Evolutionary conservation across 2,797 vertebrate genomes (phyloP), one percentile per base, ranked within the genome.

Genomic region (Pseudotriccus pelzelni): DNA sequence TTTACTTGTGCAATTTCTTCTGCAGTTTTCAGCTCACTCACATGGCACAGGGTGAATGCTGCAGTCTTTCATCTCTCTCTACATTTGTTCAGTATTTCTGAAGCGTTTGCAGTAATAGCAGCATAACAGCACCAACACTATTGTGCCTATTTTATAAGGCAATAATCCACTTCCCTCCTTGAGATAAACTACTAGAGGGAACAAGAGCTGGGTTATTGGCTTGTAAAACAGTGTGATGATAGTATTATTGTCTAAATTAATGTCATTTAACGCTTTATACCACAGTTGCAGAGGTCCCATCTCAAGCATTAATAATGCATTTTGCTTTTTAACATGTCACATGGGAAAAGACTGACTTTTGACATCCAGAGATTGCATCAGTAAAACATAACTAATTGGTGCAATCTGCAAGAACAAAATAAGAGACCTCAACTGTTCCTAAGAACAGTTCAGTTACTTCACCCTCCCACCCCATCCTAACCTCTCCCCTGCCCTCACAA

Each of bases 181-280:
- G 69, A 95, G 74, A 96, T 87, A 96, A 96, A 96, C 95, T 96
- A 95, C 94, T 78, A 79, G 69, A 63, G 90, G 89, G 94, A 97
- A 86, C 62, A 92, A 79, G 80, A 93, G 77, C 63, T 86, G 62
- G 84, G 63, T 96, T 95, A 96, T 85, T 95, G 94, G 86, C 96
- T 95, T 95, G 86, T 97, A 96, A 96, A 96, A 93, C 90, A 96
- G 88, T 92, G 77, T 86, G 82, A 94, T 91, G 87, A 93, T 91
- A 89, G 84, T 56, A 94, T 90, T 94, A 95, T 94, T 93, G 84
- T 85, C 96, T 95, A 97, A 96, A 97, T 95, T 97, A 96, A 96
- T 95, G 94, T 70, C 92, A 94, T 96, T 96, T 96, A 97, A 94
- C 6, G 4, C 89, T 94, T 89, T 93, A 66, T n/a, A 80, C 76